These are phyloP conservation scores for Enteromius fasciolatus DNA, from an alignment of 2,797 vertebrate species.

Conservation along the genomic window DNA sequence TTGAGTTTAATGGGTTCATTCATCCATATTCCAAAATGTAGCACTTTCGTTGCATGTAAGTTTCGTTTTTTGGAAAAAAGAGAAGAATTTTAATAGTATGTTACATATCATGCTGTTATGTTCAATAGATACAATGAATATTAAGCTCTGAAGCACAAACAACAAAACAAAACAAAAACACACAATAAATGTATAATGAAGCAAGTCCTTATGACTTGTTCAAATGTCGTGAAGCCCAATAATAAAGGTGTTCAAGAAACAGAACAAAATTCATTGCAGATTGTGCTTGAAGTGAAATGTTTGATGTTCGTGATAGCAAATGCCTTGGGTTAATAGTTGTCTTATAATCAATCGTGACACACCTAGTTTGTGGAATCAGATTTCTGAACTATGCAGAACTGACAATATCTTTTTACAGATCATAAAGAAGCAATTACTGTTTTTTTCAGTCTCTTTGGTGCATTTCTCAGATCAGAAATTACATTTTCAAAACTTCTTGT, in stretches of 20 bases:
- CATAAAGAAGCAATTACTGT: not conserved
- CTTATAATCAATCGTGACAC: not conserved
- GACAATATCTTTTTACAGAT: not conserved
- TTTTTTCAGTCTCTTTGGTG: too few relatives aligned
- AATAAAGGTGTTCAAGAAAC: not conserved
- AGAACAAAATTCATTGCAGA: not conserved
- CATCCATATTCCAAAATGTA: not conserved
- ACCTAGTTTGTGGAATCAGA: not conserved
- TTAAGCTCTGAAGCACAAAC: not conserved
- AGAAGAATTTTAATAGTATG: not conserved
- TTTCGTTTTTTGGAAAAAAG: not conserved
- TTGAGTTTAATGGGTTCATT: slow-evolving; percentile 1
- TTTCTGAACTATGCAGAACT: not conserved
- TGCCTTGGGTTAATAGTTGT: not conserved
- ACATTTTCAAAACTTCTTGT: too few relatives aligned
- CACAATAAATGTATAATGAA: not conserved
- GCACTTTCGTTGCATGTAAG: too few relatives aligned
- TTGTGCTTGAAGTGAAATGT: not conserved
- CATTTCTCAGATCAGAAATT: too few relatives aligned
- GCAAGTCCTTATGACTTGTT: not conserved
- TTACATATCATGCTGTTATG: not conserved
- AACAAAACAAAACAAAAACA: too few relatives aligned
- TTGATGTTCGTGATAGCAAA: not conserved
- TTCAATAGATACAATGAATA: not conserved
- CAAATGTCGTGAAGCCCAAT: not conserved